Percentiles rank a stretch among this genome's conserved stretches.
Conservation (phyloP, 2,888 invertebrate genomes). For the Oxystoma pomonae region DNA sequence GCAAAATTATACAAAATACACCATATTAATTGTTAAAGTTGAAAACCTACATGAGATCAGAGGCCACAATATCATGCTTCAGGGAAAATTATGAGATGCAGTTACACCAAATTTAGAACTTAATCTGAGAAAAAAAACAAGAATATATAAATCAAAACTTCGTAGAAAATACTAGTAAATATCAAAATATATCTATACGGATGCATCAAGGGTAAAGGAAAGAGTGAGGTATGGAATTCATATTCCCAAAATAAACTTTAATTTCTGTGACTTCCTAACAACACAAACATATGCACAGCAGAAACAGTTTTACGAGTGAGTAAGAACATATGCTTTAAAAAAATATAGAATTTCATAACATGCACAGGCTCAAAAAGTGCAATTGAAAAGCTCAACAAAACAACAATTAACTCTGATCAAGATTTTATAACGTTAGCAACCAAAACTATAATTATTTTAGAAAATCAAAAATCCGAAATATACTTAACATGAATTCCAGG, state of each 20-base stretch:
- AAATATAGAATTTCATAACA: no score
- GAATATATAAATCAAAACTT: not conserved
- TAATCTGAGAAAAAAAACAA: not conserved
- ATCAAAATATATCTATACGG: not conserved
- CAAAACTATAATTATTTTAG: no score
- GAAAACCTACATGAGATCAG: not conserved
- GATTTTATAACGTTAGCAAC: no score
- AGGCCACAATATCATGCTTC: not conserved
- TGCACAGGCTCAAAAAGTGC: no score
- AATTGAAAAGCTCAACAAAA: no score
- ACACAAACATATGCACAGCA: no score
- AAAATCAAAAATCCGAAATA: no score
- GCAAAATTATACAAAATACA: not conserved
- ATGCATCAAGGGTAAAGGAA: not conserved
- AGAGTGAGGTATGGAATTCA: not conserved
- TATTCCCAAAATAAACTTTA: not conserved
- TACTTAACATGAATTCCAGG: no score
- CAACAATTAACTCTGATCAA: no score
- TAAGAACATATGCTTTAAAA: no score
- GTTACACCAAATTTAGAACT: not conserved
- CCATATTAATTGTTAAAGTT: not conserved
- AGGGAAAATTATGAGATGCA: not conserved
- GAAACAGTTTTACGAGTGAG: no score
- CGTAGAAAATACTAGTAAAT: not conserved
- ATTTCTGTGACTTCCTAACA: no score